These are phyloP conservation scores for Polymixis lichenea DNA, from an alignment of 2,888 invertebrate genomes.

Conservation along the genomic window DNA sequence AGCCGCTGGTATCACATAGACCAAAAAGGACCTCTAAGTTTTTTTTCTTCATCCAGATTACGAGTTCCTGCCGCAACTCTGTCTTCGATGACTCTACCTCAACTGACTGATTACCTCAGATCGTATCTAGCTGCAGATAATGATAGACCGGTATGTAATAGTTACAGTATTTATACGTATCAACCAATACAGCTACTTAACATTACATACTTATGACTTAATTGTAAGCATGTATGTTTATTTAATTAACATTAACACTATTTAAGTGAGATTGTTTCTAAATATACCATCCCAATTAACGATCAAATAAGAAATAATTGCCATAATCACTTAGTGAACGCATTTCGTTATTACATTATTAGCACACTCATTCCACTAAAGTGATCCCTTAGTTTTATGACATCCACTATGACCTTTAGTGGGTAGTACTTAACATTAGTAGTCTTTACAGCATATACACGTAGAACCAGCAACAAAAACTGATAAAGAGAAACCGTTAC, in stretches of 20 bases:
- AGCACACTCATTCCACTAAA: not conserved
- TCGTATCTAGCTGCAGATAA: slow-evolving; percentile 86
- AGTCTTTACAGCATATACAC: slow-evolving; percentile 81
- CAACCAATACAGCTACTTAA: too few relatives aligned
- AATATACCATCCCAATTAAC: not conserved
- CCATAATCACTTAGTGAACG: not conserved
- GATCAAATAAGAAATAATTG: not conserved
- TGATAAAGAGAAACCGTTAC: slow-evolving; percentile 76
- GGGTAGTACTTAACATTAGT: not conserved
- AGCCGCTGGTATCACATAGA: too few relatives aligned
- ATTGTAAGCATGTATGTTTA: too few relatives aligned
- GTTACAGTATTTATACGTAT: too few relatives aligned
- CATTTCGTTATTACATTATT: not conserved
- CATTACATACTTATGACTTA: too few relatives aligned
- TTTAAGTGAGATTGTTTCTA: not conserved
- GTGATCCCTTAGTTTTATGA: not conserved
- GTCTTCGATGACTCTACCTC: slow-evolving; percentile 96
- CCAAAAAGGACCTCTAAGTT: not conserved
- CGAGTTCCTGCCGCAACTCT: slow-evolving; percentile 94
- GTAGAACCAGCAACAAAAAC: slow-evolving; percentile 75
- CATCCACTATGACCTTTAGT: not conserved
- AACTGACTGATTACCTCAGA: slow-evolving; percentile 95
- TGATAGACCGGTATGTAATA: slow-evolving; percentile 79
- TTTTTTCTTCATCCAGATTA: slow-evolving; percentile 84
- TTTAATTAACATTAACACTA: not conserved